phyloP scores from a whole-genome alignment of 1,140 invertebrate species.

The Sminthurinus signatus region DNA sequence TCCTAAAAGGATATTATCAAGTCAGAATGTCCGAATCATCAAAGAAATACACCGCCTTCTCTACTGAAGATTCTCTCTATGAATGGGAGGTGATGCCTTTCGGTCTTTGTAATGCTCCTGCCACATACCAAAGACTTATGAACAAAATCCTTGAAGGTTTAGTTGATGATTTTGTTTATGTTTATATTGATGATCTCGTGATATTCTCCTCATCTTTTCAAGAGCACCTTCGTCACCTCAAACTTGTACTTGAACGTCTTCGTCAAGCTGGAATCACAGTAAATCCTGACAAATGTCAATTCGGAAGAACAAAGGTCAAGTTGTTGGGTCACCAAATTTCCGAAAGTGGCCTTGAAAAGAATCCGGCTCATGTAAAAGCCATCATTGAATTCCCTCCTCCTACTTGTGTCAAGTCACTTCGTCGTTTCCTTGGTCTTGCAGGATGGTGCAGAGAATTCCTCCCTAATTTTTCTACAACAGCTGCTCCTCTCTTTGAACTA shows the following conservation, averaged over 20 bases:
- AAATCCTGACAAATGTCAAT: constrained; percentile 34
- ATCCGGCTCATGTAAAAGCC: constrained; percentile 42
- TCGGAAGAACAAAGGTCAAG: constrained; percentile 25
- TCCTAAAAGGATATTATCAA: no score
- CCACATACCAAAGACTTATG: no score
- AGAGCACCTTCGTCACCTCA: constrained; percentile 42
- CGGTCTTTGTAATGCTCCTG: no score
- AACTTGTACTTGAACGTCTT: constrained; percentile 24
- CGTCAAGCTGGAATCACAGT: constrained; percentile 38
- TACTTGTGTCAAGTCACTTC: constrained; percentile 43
- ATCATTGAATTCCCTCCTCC: constrained; percentile 43
- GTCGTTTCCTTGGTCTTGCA: constrained; percentile 44
- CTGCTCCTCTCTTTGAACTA: neutral
- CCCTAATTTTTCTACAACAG: constrained; percentile 43
- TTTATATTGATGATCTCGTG: constrained; percentile 54
- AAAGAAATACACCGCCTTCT: no score
- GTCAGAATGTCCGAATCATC: no score
- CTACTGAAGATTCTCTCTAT: no score
- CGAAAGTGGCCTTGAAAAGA: constrained; percentile 40
- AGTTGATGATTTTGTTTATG: constrained; percentile 43
- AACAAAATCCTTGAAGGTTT: constrained; percentile 36
- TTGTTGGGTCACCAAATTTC: constrained; percentile 43
- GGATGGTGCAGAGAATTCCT: constrained; percentile 33
- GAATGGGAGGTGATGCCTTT: no score
- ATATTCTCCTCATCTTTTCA: constrained; percentile 43